phyloP scores from a whole-genome alignment of 2,888 invertebrate species.

The Sesia apiformis region DNA sequence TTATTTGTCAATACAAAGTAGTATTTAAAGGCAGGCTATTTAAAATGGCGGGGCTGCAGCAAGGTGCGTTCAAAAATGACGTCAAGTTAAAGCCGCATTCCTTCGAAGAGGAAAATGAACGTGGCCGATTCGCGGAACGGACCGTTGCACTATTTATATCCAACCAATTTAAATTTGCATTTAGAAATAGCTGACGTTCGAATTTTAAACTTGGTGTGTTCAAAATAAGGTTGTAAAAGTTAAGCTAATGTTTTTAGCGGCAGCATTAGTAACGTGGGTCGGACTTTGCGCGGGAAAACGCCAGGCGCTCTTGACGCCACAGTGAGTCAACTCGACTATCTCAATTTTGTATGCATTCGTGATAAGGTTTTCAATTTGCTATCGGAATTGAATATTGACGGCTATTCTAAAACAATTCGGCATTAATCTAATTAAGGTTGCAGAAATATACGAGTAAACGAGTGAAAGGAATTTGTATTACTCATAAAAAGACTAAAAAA shows the following conservation, averaged over 20 bases:
- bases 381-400: neutral
- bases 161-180: constrained; percentile 1
- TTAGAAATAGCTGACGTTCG: constrained; percentile 1
- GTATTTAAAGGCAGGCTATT: constrained; percentile 14
- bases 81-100: constrained; percentile 50
- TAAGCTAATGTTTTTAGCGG: neutral
- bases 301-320: constrained; percentile 10
- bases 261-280: neutral
- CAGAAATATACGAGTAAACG: neutral
- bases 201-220: neutral
- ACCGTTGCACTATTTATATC: constrained; percentile 62
- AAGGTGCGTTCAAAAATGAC: constrained; percentile 43
- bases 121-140: constrained; percentile 53
- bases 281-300: constrained; percentile 54
- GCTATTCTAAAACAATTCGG: too few species aligned
- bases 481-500: too few species aligned
- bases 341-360: constrained; percentile 41
- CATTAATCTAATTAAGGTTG: too few species aligned
- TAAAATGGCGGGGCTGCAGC: constrained; percentile 9
- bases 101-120: constrained; percentile 62
- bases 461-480: neutral
- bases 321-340: constrained; percentile 41
- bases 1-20: neutral
- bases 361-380: constrained; percentile 22
- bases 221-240: neutral